A percentile compares a stretch with the other conserved stretches of the same genome.
Evolutionary conservation across 2,113 vertebrate species (phyloP).

Genomic region (Chinchilla lanigera): DNA sequence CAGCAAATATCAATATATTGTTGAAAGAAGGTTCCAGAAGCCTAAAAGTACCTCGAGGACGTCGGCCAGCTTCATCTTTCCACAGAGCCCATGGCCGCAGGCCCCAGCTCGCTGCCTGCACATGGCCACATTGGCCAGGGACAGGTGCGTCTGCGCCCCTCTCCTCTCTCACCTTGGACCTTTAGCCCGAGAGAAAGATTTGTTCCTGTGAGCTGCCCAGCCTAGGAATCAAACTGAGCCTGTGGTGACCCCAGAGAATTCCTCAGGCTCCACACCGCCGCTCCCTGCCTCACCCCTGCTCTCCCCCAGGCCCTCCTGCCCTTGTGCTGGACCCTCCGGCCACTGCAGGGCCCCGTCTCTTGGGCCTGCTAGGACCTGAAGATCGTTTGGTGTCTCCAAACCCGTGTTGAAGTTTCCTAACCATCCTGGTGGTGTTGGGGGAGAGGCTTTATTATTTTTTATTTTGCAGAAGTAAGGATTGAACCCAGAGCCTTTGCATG

Average conservation of each 20-base stretch:
- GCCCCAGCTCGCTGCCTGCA: neutral
- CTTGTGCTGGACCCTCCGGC: neutral
- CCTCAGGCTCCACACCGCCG: neutral
- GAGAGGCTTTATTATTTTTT: neutral
- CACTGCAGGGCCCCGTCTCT: neutral
- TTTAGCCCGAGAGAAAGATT: neutral
- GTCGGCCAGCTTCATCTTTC: neutral
- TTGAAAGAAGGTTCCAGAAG: neutral
- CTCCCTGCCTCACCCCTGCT: neutral
- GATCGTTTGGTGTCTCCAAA: neutral
- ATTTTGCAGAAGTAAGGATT: neutral
- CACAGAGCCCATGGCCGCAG: neutral
- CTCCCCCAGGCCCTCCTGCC: neutral
- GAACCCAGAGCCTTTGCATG: neutral
- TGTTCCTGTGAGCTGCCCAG: neutral
- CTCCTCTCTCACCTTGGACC: neutral
- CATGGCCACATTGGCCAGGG: neutral
- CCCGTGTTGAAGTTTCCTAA: neutral
- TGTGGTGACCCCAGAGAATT: neutral
- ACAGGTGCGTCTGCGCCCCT: neutral
- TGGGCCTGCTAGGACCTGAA: neutral
- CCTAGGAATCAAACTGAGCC: neutral
- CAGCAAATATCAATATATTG: neutral
- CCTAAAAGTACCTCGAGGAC: neutral
- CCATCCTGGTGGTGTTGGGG: neutral